phyloP scores from a whole-genome alignment of 2,113 vertebrate genomes.

The Engystomops pustulosus region DNA sequence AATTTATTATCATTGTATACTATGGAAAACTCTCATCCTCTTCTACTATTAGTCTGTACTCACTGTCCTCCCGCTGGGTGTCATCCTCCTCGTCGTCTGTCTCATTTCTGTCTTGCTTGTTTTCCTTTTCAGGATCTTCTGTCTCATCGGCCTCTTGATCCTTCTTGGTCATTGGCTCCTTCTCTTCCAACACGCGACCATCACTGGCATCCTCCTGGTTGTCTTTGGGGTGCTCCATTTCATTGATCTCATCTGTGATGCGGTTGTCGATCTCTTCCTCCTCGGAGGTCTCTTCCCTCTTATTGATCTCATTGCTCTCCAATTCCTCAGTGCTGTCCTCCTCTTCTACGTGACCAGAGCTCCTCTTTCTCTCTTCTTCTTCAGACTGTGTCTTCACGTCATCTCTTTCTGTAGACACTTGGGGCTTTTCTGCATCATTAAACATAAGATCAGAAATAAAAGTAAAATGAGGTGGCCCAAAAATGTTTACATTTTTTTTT shows the following conservation, averaged over 20 bases:
- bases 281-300: constrained; percentile 27
- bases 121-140: constrained; percentile 62
- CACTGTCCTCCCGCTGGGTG: constrained; percentile 63
- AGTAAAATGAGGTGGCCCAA: not conserved
- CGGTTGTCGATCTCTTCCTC: constrained; percentile 65
- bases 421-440: constrained; percentile 71
- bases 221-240: constrained; percentile 63
- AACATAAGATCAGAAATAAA: not conserved
- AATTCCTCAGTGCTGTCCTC: constrained; percentile 58
- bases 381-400: constrained; percentile 63
- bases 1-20: too few relatives aligned
- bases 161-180: constrained; percentile 59
- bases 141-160: constrained; percentile 38
- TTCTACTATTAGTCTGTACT: constrained; percentile 21
- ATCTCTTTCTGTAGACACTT: constrained; percentile 62
- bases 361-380: constrained; percentile 62
- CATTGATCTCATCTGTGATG: constrained; percentile 62
- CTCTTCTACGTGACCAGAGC: constrained; percentile 31
- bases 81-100: constrained; percentile 65
- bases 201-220: constrained; percentile 51
- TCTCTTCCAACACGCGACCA: constrained; percentile 30
- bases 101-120: constrained; percentile 31
- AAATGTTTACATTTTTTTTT: too few relatives aligned
- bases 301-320: constrained; percentile 63
- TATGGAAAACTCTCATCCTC: too few relatives aligned